phyloP scores from a whole-genome alignment of 2,888 invertebrate genomes.

The Macrostomum cliftonense region DNA sequence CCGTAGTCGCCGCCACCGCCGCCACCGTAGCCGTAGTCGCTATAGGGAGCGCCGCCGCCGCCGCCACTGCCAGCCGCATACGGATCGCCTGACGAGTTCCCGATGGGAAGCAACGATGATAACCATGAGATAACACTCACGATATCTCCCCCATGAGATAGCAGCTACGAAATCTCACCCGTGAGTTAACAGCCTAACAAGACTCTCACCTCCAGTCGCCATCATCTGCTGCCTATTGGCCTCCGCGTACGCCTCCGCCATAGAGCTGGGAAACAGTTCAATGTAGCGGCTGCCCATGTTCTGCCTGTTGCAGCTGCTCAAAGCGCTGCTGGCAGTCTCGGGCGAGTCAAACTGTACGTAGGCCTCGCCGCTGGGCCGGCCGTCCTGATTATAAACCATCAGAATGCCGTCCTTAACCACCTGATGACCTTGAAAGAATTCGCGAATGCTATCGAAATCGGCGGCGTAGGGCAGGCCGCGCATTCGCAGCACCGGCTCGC shows the following conservation, averaged over 20 bases:
- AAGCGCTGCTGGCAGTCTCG: slow-evolving; percentile 88
- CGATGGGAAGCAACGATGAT: no score
- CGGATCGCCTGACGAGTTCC: neutral
- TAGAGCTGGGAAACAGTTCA: slow-evolving; percentile 80
- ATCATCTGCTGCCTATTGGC: neutral
- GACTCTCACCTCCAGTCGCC: neutral
- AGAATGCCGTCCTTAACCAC: neutral
- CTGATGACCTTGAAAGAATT: no score
- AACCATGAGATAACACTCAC: no score
- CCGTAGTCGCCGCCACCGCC: slow-evolving; percentile 18
- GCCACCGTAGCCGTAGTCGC: no score
- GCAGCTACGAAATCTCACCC: no score
- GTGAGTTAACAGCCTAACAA: neutral
- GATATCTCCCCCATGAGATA: no score
- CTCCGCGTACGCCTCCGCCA: slow-evolving; percentile 54
- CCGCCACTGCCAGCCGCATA: neutral
- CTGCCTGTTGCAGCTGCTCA: slow-evolving; percentile 86
- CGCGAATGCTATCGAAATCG: no score
- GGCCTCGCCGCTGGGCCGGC: slow-evolving; percentile 63
- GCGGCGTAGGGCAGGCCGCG: neutral
- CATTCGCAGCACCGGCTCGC: neutral
- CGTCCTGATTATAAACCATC: neutral
- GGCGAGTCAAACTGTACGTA: slow-evolving; percentile 95
- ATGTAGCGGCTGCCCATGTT: slow-evolving; percentile 99
- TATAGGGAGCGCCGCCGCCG: neutral